phyloP scores from a whole-genome alignment of 2,113 vertebrate species.

The Ascaphus truei region DNA sequence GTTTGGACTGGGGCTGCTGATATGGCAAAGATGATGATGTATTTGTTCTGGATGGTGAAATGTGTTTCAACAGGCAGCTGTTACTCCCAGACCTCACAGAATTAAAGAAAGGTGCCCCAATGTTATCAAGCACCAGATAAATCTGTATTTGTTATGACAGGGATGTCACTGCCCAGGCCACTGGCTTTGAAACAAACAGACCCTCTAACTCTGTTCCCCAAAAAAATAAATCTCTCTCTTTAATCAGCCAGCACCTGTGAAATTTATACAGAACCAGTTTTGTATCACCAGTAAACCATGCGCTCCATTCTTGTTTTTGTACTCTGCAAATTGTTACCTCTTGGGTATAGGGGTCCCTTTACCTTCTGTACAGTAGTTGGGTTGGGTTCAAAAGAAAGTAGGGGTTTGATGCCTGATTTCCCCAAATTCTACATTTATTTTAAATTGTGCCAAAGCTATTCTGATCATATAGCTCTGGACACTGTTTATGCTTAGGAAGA shows the following conservation, averaged over 20 bases:
- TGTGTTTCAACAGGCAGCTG: slow-evolving; percentile 17
- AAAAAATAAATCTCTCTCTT: neutral
- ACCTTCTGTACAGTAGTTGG: no score
- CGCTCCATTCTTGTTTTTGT: no score
- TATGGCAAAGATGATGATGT: slow-evolving; percentile 4
- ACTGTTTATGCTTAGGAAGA: no score
- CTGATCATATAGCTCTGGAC: no score
- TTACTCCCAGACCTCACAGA: slow-evolving; percentile 4
- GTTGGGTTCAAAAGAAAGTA: no score
- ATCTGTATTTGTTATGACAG: slow-evolving; percentile 9
- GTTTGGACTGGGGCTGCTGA: neutral
- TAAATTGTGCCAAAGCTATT: no score
- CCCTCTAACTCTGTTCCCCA: neutral
- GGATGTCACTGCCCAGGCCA: neutral
- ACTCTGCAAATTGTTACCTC: no score
- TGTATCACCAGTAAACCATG: neutral
- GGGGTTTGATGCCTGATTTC: no score
- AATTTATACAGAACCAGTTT: neutral
- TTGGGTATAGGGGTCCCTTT: no score
- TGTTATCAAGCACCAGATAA: neutral
- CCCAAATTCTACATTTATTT: no score
- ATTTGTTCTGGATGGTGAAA: slow-evolving; percentile 17
- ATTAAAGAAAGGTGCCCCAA: neutral
- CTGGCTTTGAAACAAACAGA: neutral
- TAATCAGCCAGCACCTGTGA: neutral